Base-by-base conservation (phyloP, 2,113 vertebrate species). In the Neogale vison region DNA sequence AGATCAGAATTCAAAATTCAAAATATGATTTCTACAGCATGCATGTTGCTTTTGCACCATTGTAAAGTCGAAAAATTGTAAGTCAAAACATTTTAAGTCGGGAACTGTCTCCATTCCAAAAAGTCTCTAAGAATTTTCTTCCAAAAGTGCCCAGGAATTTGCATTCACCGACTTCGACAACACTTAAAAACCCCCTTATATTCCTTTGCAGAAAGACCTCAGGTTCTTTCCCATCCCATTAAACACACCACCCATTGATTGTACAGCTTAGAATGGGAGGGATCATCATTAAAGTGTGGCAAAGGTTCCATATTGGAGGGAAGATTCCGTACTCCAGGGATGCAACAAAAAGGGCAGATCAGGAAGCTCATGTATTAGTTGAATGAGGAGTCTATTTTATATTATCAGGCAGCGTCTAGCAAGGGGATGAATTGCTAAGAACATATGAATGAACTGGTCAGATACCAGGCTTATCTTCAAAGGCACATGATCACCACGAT, bases 391-490 rank as follows among this genome's bases (percentile, higher is more conserved):
- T 57, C 39, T 71, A 23, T 84, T 95, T 94, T 61, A 26, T 26
- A 65, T 84, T 72, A 80, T 52, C 36, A 81, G 50, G n/a, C 20
- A 80, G 7, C 39, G 21, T 82, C 72, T 81, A 74, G 93, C 29
- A 89, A 10, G 20, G 77, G 24, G 18, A 26, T 82, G 55, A 92
- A 76, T 92, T 88, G 69, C 91, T 95, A 42, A 87, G 87, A 93
- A 94, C 77, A 80, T 13, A 1, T 36, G 39, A 97, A 34, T 96
- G 80, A 84, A 89, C 34, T 87, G 77, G 20, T 80, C 80, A 87
- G 79, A 92, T 91, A 97, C 94, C 80, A 57, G 91, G 95, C 65
- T 86, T 92, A 82, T 84, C 90, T 95, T 96, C 86, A 93, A 97
- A 93, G 86, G 87, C 72, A 97, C 91, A 95, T 17, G 72, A 45